Conservation (phyloP, 53 echinoderm and acorn worm species). For the Paracentrotus lividus region DNA sequence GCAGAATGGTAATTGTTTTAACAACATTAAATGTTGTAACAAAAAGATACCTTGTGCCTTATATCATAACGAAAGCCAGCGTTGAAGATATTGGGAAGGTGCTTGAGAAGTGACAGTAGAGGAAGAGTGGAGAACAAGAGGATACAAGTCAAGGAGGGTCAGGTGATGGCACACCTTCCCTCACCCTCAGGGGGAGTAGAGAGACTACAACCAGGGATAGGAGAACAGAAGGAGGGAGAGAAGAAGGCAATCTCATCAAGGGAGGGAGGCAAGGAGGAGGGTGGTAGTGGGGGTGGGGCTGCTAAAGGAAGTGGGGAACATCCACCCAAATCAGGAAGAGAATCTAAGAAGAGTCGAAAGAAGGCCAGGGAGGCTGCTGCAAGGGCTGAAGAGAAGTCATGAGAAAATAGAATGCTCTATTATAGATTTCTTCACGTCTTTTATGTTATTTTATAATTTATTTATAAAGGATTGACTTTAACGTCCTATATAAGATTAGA, state of each 20-base stretch:
- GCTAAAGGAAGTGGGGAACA: constrained; percentile 48
- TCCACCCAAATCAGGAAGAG: constrained; percentile 71
- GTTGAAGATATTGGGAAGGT: constrained; percentile 62
- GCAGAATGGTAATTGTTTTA: too few relatives aligned
- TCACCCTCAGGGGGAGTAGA: constrained; percentile 44
- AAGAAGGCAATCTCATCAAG: constrained; percentile 37
- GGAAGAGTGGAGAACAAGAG: constrained; percentile 69
- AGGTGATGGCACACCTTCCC: constrained; percentile 56
- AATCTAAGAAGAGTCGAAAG: constrained; percentile 85
- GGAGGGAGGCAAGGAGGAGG: constrained; percentile 61
- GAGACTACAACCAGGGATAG: constrained; percentile 65
- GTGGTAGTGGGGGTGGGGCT: neutral
- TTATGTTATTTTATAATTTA: too few relatives aligned
- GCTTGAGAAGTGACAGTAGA: constrained; percentile 65
- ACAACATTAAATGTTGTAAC: too few relatives aligned
- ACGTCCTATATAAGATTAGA: too few relatives aligned
- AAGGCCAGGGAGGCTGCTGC: constrained; percentile 83
- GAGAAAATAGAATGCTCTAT: neutral
- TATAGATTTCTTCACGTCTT: too few relatives aligned
- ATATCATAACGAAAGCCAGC: neutral
- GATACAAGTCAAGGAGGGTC: constrained; percentile 67
- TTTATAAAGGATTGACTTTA: too few relatives aligned
- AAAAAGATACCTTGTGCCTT: neutral
- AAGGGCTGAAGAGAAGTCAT: constrained; percentile 76
- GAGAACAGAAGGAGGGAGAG: constrained; percentile 73